Percentiles rank a stretch among this genome's conserved stretches.
Evolutionary conservation across 2,888 invertebrate genomes (phyloP).

Genomic region (Nomada lathburiana): DNA sequence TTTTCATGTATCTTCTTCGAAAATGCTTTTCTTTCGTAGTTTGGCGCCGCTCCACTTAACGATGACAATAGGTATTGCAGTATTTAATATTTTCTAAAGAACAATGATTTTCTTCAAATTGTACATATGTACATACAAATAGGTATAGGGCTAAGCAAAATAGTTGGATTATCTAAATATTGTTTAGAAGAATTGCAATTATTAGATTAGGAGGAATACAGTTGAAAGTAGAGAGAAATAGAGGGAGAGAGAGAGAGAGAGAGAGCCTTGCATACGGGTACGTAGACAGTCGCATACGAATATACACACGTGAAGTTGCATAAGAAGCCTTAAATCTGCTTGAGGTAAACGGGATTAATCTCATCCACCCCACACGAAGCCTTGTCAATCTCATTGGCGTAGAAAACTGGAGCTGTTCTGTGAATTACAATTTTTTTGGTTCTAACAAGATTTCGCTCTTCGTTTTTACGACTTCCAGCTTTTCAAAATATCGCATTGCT

Average conservation of each 20-base stretch:
- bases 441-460: conserved; percentile 38
- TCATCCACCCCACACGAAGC: conserved; percentile 81
- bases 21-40: background rate
- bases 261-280: conserved; percentile 8
- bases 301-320: conserved; percentile 79
- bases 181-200: background rate
- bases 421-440: conserved; percentile 56
- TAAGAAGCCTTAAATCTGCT: conserved; percentile 83
- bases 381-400: conserved; percentile 81
- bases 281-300: conserved; percentile 59
- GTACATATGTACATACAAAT: too few relatives aligned
- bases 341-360: conserved; percentile 84
- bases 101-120: too few relatives aligned
- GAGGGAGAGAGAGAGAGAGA: too few relatives aligned
- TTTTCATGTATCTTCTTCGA: too few relatives aligned
- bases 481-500: conserved; percentile 25
- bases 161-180: too few relatives aligned
- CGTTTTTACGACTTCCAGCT: conserved; percentile 52
- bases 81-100: too few relatives aligned
- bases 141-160: background rate
- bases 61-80: too few relatives aligned
- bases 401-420: conserved; percentile 66
- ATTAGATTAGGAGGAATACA: conserved; percentile 21
- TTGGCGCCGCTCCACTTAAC: too few relatives aligned
- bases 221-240: conserved; percentile 13